Evolutionary conservation across 2,888 invertebrate genomes (phyloP).

Genomic region (Heliconius sara): DNA sequence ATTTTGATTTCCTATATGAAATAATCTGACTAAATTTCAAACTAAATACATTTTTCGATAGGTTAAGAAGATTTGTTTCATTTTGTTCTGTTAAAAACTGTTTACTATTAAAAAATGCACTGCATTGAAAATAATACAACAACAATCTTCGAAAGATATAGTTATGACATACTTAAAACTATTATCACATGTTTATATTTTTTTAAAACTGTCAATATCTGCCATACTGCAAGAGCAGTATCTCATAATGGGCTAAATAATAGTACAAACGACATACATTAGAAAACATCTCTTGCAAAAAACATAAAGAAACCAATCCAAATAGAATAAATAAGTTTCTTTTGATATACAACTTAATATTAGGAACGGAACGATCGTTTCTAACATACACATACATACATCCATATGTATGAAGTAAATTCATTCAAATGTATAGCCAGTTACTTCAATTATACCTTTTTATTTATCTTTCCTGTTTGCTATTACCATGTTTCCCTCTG

Average conservation of each 20-base stretch:
- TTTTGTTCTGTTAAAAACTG: too few species aligned
- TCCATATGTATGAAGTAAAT: slow-evolving; percentile 18
- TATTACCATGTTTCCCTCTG: slow-evolving; percentile 10
- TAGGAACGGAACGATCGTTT: neutral
- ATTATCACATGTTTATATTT: too few species aligned
- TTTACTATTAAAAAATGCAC: too few species aligned
- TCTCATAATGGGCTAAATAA: neutral
- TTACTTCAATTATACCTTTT: slow-evolving; percentile 18
- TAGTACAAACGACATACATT: neutral
- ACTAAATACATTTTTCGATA: too few species aligned
- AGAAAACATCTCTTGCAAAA: neutral
- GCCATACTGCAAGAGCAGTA: too few species aligned
- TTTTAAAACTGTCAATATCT: too few species aligned
- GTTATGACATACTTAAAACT: too few species aligned
- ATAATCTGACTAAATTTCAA: too few species aligned
- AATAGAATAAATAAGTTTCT: slow-evolving; percentile 12
- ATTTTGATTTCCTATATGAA: too few species aligned
- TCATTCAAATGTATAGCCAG: slow-evolving; percentile 17
- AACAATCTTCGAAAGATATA: too few species aligned
- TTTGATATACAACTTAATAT: slow-evolving; percentile 20
- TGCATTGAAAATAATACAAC: too few species aligned
- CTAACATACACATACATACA: neutral
- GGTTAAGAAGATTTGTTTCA: too few species aligned
- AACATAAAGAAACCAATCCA: neutral
- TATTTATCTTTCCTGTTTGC: slow-evolving; percentile 16